Evolutionary conservation across 2,888 invertebrate genomes (phyloP).

Genomic region (Nomada lathburiana): DNA sequence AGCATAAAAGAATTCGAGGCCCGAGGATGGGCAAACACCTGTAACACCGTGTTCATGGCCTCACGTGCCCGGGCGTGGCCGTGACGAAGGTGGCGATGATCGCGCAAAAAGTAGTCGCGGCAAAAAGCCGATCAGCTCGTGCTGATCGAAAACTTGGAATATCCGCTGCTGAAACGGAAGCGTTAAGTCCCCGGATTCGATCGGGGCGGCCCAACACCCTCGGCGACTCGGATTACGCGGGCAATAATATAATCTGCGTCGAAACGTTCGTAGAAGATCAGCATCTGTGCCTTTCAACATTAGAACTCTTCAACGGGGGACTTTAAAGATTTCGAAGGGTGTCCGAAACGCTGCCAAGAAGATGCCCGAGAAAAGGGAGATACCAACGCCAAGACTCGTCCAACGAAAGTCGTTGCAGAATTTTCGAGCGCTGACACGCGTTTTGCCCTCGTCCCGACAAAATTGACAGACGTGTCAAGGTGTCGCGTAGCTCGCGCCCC

Average conservation of each 20-base stretch:
- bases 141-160: slow-evolving; percentile 76
- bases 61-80: slow-evolving; percentile 82
- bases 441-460: slow-evolving; percentile 10
- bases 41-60: slow-evolving; percentile 76
- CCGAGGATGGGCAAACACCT: slow-evolving; percentile 77
- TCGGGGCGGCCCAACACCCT: not conserved
- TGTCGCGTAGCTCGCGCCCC: slow-evolving; percentile 31
- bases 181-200: slow-evolving; percentile 64
- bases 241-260: not conserved
- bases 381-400: not conserved
- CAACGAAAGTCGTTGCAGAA: not conserved
- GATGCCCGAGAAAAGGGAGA: not conserved
- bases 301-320: no score
- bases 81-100: slow-evolving; percentile 78
- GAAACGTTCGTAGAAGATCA: not conserved
- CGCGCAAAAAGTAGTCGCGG: slow-evolving; percentile 73
- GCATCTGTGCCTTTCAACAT: no score
- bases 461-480: slow-evolving; percentile 39
- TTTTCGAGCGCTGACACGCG: not conserved
- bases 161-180: slow-evolving; percentile 69
- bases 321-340: no score
- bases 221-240: not conserved
- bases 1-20: slow-evolving; percentile 54
- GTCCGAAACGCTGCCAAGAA: not conserved
- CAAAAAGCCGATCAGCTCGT: slow-evolving; percentile 77